Percentiles rank a stretch among this genome's conserved stretches.
Evolutionary conservation across 2,888 invertebrate genomes (phyloP).

Genomic region (Thera obeliscata): DNA sequence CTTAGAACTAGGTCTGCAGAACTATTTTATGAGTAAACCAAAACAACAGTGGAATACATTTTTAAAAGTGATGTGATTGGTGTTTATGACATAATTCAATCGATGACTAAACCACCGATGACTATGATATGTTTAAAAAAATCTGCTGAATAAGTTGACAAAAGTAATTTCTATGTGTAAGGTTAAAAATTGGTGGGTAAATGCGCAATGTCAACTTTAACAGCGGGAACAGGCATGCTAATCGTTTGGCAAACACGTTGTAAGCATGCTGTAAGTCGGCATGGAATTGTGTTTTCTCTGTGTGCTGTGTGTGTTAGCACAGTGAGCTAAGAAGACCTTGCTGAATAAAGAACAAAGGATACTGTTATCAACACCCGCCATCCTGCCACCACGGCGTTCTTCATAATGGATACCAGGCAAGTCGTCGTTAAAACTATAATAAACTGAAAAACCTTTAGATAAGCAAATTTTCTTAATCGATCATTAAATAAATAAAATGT

Average conservation of each 20-base stretch:
- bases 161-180: slow-evolving; percentile 69
- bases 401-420: slow-evolving; percentile 73
- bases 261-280: slow-evolving; percentile 52
- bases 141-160: slow-evolving; percentile 56
- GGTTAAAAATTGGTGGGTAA: slow-evolving; percentile 72
- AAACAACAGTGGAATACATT: neutral
- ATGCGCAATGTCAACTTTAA: slow-evolving; percentile 80
- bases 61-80: slow-evolving; percentile 11
- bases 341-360: slow-evolving; percentile 65
- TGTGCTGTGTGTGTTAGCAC: slow-evolving; percentile 71
- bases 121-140: slow-evolving; percentile 54
- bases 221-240: slow-evolving; percentile 73
- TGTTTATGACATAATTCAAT: neutral
- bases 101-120: neutral
- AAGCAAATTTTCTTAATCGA: slow-evolving; percentile 33
- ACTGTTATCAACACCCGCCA: slow-evolving; percentile 53
- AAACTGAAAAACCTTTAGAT: slow-evolving; percentile 35
- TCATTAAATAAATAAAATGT: slow-evolving; percentile 19
- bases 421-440: slow-evolving; percentile 41
- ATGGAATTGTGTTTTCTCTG: slow-evolving; percentile 62
- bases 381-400: slow-evolving; percentile 49
- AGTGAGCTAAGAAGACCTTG: slow-evolving; percentile 62
- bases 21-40: neutral
- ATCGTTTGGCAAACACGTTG: slow-evolving; percentile 77
- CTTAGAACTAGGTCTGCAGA: neutral